These are phyloP conservation scores for Chesias legatella DNA, from an alignment of 2,888 invertebrate genomes.

Conservation along the genomic window DNA sequence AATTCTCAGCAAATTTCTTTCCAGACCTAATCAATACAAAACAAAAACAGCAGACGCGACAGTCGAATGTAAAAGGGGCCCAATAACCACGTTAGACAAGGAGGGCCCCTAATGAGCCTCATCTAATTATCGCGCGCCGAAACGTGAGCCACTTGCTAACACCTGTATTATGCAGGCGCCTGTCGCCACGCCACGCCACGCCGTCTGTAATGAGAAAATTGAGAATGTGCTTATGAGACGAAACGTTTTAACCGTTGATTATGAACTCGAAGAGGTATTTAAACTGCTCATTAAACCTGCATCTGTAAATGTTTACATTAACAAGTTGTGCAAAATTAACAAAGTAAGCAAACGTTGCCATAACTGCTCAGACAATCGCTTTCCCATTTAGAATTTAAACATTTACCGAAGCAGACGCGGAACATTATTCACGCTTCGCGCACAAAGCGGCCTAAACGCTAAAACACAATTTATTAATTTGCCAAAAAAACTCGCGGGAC, in stretches of 20 bases:
- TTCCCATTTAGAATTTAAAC: slow-evolving; percentile 30
- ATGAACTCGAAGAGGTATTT: no score
- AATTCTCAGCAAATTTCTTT: slow-evolving; percentile 12
- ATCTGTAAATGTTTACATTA: background rate
- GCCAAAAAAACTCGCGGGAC: slow-evolving; percentile 40
- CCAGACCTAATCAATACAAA: slow-evolving; percentile 17
- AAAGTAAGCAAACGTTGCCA: slow-evolving; percentile 13
- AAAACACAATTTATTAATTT: slow-evolving; percentile 62
- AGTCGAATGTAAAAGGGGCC: slow-evolving; percentile 27
- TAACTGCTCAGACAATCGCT: slow-evolving; percentile 25
- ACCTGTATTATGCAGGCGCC: slow-evolving; percentile 41
- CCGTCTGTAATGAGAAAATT: slow-evolving; percentile 11
- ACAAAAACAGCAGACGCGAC: slow-evolving; percentile 20
- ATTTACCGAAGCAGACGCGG: slow-evolving; percentile 29
- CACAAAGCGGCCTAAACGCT: slow-evolving; percentile 42
- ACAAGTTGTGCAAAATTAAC: slow-evolving; percentile 9
- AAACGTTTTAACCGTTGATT: background rate
- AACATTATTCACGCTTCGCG: slow-evolving; percentile 35
- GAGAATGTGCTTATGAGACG: slow-evolving; percentile 2
- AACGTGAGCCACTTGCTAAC: slow-evolving; percentile 51
- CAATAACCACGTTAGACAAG: slow-evolving; percentile 33
- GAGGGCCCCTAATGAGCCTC: slow-evolving; percentile 46
- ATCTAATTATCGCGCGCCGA: slow-evolving; percentile 47
- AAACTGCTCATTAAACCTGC: no score
- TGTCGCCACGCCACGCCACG: slow-evolving; percentile 27